These are phyloP conservation scores for Lota lota DNA, from an alignment of 2,113 vertebrate species.

Conservation along the genomic window DNA sequence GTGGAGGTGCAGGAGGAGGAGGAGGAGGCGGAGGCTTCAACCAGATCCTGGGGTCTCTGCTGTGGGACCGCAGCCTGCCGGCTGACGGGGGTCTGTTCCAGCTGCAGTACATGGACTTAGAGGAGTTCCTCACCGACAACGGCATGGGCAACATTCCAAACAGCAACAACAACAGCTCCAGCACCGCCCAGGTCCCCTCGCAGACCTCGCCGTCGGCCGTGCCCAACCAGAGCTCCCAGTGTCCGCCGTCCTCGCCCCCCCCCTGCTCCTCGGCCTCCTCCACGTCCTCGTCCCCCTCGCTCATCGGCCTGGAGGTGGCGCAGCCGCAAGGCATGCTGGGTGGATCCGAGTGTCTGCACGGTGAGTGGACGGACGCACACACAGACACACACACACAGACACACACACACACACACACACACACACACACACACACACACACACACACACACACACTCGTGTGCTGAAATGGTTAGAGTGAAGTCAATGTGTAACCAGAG, in stretches of 20 bases:
- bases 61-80: constrained; percentile 77
- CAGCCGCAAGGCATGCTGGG: constrained; percentile 62
- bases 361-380: constrained; percentile 55
- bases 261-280: constrained; percentile 68
- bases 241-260: constrained; percentile 71
- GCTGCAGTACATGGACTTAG: constrained; percentile 82
- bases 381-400: too few relatives aligned
- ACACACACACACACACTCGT: neutral
- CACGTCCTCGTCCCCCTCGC: constrained; percentile 67
- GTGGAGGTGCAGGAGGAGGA: constrained; percentile 37
- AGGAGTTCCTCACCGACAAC: constrained; percentile 79
- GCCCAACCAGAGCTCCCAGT: constrained; percentile 79
- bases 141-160: constrained; percentile 75
- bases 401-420: neutral
- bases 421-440: too few relatives aligned
- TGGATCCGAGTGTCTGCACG: constrained; percentile 66
- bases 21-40: constrained; percentile 61
- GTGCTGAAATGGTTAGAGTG: neutral
- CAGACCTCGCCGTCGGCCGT: constrained; percentile 75
- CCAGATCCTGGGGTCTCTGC: constrained; percentile 71
- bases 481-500: neutral
- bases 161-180: constrained; percentile 72
- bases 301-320: constrained; percentile 74
- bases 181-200: constrained; percentile 74
- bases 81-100: constrained; percentile 78